Evolutionary conservation across 2,888 invertebrate species (phyloP), one percentile per base, ranked within the genome.

Genomic region (Autographa pulchrina): DNA sequence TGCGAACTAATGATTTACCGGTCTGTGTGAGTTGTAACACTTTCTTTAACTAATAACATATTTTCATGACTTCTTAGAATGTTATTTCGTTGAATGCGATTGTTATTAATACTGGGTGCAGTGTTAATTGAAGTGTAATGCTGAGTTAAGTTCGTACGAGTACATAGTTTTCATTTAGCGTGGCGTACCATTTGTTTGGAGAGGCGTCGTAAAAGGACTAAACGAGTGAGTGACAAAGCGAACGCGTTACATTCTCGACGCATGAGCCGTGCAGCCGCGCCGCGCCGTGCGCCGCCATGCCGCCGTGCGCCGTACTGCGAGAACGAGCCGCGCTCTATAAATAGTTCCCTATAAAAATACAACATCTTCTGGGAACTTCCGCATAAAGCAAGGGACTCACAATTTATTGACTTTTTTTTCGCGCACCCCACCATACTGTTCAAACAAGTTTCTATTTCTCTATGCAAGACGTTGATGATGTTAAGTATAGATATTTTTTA

Each of bases 341-440:
- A 88, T 88, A 88, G 80, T 77, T 73, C 63, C 61, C 61, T 80
- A 84, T 84, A 85, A 85, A 86, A 88, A 87, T 88, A 87, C 82
- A 77, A 77, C 67, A 68, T 78, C 72, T 80, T 80, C 77, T 70
- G 66, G 62, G 74, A 80, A 84, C 88, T 87, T 87, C 88, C 87
- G 86, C 80, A 82, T 86, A 76, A 77, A 83, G 80, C 74, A 72
- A 72, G 80, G 79, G 69, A 78, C 71, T 76, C 67, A 72, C 68
- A 70, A 78, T 75, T 81, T 75, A 78, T 81, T 68, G 64, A 41
- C 25, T 70, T 76, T 81, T 86, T 85, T 77, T 43, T 43, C n/a
- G 80, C 78, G 71, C 56, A 59, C 32, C 62, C 59, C 20, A 35
- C 61, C 52, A 63, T 67, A 67, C 65, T 72, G 65, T 66, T 81